Base-by-base conservation (phyloP, 2,113 vertebrate species). In the Hemiprocne comata region DNA sequence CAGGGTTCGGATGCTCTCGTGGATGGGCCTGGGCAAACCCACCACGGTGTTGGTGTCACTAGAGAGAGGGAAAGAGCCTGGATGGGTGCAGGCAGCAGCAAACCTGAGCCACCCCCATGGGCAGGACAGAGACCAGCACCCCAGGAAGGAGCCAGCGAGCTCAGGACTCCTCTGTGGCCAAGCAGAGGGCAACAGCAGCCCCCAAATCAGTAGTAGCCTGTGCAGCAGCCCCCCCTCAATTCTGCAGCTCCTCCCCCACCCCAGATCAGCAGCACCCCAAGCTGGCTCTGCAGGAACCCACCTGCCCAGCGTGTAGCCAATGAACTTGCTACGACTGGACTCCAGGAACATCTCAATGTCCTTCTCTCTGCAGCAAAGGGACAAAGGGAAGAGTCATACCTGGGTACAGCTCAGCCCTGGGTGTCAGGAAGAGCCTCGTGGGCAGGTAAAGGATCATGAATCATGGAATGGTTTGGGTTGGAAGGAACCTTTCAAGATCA, bases 341-440 rank as follows among this genome's bases (percentile, higher is more conserved):
- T 99, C 99, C 38, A 99, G 97, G 96, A 99, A 99, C 96, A 99
- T 99, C 97, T 99, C 99, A 15, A 99, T 99, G 96, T 99, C 99
- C 76, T 99, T 99, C 97, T 99, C 99, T 80, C 99, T 99, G 97
- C 91, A 90, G 60, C 46, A 89, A 94, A 64, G 19, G 85, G 26
- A 67, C 8, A 85, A 57, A 28, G 66, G 71, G 67, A 58, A 88
- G 24, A 53, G 70, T 73, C 76, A 21, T 62, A 46, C 9, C 31
- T 48, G 10, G 40, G 2, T 1, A 46, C 11, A 2, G 5, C 44
- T 8, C 51, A n/a, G 67, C 29, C 65, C 50, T 33, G 31, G 48
- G 19, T 11, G 13, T 3, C 25, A 29, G 36, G 51, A 61, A 58
- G 58, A 74, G 12, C 60, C 50, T 23, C 1, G 0, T 1, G 7